Evolutionary conservation across 2,797 vertebrate genomes (phyloP).

Genomic region (Zonotrichia albicollis): DNA sequence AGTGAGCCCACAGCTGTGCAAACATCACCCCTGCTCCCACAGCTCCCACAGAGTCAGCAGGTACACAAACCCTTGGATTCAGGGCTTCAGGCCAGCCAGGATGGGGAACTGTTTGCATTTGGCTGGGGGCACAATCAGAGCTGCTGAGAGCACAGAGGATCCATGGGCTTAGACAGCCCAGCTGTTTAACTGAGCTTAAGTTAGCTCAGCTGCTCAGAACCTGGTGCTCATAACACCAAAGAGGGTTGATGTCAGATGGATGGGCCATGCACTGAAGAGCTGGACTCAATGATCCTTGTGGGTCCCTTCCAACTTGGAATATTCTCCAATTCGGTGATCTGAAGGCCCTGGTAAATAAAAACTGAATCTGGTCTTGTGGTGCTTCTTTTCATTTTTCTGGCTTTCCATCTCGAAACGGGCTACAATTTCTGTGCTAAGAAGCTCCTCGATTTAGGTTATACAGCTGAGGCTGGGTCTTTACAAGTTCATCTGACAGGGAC

Average conservation of each 20-base stretch:
- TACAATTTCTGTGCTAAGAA: background rate
- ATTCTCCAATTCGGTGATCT: background rate
- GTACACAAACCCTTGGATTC: background rate
- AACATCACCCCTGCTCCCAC: background rate
- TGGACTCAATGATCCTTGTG: background rate
- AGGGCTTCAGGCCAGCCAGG: background rate
- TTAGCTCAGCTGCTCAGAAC: background rate
- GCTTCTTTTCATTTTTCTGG: background rate
- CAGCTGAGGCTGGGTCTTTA: background rate
- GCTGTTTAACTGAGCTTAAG: background rate
- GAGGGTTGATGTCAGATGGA: background rate
- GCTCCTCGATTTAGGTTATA: background rate
- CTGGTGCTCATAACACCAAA: background rate
- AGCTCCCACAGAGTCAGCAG: background rate
- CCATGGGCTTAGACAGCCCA: background rate
- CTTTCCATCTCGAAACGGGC: background rate
- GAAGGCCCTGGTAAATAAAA: background rate
- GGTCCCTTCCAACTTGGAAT: background rate
- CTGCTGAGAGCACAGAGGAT: background rate
- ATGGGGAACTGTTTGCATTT: fast-evolving
- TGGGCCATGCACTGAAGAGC: background rate
- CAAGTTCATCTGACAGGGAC: background rate
- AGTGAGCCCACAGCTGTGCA: background rate
- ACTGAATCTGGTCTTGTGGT: background rate
- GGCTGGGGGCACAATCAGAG: background rate